Evolutionary conservation across 2,797 vertebrate genomes (phyloP), one percentile per base, ranked within the genome.

Genomic region (Spinus olivaceus): DNA sequence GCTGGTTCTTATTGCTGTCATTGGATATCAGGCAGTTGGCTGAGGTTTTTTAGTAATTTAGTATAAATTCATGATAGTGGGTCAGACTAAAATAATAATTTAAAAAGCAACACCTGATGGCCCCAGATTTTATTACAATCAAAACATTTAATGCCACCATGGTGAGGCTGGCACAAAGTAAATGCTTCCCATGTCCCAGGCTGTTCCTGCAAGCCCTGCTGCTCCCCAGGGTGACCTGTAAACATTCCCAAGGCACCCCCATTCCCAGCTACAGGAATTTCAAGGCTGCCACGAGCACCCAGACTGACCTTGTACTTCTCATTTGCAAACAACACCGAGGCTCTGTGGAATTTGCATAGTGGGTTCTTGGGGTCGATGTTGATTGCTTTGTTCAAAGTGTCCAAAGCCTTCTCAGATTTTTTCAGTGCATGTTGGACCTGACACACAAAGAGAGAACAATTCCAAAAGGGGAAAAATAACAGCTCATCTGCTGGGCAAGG

Each of bases 331-430:
- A 99, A 98, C 92, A 99, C 99, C 25, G 99, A 99, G 46, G 99
- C 99, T 97, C 99, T 98, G 92, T 99, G 99, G 97, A 99, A 99
- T 98, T 99, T 99, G 99, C 99, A 99, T 98, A 99, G 98, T 1
- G 99, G 99, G 88, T 99, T 99, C 97, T 99, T 99, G 67, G 99
- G 99, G 96, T 99, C 99, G 30, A 99, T 99, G 85, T 98, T 98
- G 72, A 99, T 99, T 4, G 99, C 99, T 98, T 98, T 98, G 97
- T 99, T 99, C 88, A 99, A 95, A 37, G 99, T 99, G 97, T 99
- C 99, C 97, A 99, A 98, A 96, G 99, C 99, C 70, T 99, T 98
- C 50, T 99, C 99, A 6, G 99, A 99, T 96, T 99, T 99, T 97
- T 99, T 99, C 95, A 99, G 96, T 30, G 99, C 99, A 57, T 99